Conservation (phyloP, 2,797 vertebrate genomes). For the Pseudomugil tenellus region DNA sequence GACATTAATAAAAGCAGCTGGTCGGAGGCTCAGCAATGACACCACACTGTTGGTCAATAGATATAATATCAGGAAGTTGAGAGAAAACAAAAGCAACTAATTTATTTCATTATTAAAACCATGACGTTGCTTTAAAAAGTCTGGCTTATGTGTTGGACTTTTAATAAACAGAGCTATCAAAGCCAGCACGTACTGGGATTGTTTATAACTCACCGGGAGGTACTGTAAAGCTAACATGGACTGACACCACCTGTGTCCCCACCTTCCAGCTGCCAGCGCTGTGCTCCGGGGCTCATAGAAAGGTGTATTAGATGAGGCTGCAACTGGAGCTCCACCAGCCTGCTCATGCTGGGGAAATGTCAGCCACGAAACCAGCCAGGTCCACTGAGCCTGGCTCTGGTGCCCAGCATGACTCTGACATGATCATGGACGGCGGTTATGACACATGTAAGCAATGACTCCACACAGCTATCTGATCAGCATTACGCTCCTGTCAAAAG, state of each 20-base stretch:
- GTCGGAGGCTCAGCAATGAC: slow-evolving; percentile 37
- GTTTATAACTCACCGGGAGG: slow-evolving; percentile 76
- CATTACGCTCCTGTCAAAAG: slow-evolving; percentile 79
- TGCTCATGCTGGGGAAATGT: slow-evolving; percentile 83
- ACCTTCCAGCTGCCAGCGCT: slow-evolving; percentile 66
- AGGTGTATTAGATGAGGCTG: slow-evolving; percentile 62
- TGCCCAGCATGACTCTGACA: slow-evolving; percentile 74
- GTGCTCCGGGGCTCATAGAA: slow-evolving; percentile 62
- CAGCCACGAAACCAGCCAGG: slow-evolving; percentile 74
- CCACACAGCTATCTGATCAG: slow-evolving; percentile 83
- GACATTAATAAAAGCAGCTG: slow-evolving; percentile 3
- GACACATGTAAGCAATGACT: slow-evolving; percentile 82
- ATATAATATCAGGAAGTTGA: slow-evolving; percentile 27
- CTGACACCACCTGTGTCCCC: slow-evolving; percentile 80
- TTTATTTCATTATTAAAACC: slow-evolving; percentile 24
- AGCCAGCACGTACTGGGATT: slow-evolving; percentile 68
- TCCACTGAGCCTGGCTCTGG: slow-evolving; percentile 70
- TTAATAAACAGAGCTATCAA: slow-evolving; percentile 76
- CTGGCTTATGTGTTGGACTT: slow-evolving; percentile 74
- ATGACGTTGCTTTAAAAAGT: slow-evolving; percentile 30
- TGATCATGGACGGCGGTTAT: slow-evolving; percentile 77
- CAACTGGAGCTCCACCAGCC: slow-evolving; percentile 57
- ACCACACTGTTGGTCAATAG: slow-evolving; percentile 17
- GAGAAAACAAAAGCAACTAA: slow-evolving; percentile 1
- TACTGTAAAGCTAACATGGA: slow-evolving; percentile 78